Conservation (phyloP, 37 sponge, comb jelly and placozoan species). For the Eunapius fragilis region DNA sequence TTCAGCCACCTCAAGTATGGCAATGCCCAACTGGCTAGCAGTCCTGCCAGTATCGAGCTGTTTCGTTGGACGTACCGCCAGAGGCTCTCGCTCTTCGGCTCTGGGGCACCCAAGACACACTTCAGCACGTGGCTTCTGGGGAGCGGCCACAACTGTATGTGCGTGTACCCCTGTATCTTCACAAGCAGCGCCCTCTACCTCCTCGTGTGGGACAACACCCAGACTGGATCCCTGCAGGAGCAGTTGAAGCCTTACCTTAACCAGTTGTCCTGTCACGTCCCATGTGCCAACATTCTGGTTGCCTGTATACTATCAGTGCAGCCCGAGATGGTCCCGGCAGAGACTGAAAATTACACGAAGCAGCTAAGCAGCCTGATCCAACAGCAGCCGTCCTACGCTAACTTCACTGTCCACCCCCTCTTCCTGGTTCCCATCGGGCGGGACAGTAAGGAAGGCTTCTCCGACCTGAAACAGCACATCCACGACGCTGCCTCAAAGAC, state of each 20-base stretch:
- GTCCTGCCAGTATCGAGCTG: conserved; percentile 28
- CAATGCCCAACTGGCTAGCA: background rate
- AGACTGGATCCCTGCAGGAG: conserved; percentile 46
- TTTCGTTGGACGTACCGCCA: conserved; percentile 63
- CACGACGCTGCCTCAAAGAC: conserved; percentile 65
- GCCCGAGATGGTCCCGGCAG: conserved; percentile 27
- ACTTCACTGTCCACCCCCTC: conserved; percentile 49
- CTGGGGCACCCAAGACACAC: conserved; percentile 32
- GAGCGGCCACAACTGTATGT: conserved; percentile 19
- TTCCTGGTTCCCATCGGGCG: conserved; percentile 28
- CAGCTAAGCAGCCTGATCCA: conserved; percentile 24
- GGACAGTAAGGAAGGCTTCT: conserved; percentile 14
- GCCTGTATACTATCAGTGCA: conserved; percentile 49
- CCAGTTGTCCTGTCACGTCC: conserved; percentile 47
- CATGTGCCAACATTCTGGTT: conserved; percentile 66
- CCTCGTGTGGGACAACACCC: conserved; percentile 63
- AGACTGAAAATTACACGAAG: conserved; percentile 18
- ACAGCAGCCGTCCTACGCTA: conserved; percentile 30
- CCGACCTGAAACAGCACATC: conserved; percentile 63
- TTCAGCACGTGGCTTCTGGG: conserved; percentile 80
- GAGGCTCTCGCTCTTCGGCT: conserved; percentile 12
- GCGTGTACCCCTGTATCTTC: conserved; percentile 76
- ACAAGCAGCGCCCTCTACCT: conserved; percentile 65
- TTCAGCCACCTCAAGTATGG: conserved; percentile 35
- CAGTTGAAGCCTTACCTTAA: conserved; percentile 57